Base-by-base conservation (phyloP, 2,888 invertebrate genomes). In the Spilosoma lubricipeda region DNA sequence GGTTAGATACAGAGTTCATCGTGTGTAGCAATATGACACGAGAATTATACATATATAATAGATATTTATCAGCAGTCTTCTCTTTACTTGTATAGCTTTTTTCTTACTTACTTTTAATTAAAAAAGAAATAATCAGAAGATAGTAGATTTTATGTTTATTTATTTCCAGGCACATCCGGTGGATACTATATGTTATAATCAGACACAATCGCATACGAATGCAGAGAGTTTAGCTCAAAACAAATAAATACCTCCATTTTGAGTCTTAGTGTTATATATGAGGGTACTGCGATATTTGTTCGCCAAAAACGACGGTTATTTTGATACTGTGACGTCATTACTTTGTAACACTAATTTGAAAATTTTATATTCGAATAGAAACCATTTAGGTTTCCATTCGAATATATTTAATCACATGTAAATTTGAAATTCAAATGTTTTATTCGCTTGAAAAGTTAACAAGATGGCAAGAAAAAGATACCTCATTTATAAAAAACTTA, bases 201-300 rank as follows among this genome's bases (percentile, higher is more conserved):
- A 80, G 66, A 67, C 56, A 45, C 66, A 63, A 69, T 45, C 52
- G 74, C 67, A 76, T 71, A 71, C 65, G 65, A 81, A 81, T 81
- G 85, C 81, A 80, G 72, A 78, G 85, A 81, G 82, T 76, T 74
- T 83, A 84, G 82, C 85, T 84, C 85, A 84, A 84, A 84, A 74
- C 74, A 84, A 85, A 79, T 80, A 77, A 82, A 85, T 85, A 84
- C 85, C 84, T 85, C 85, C 77, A 72, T 78, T 84, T 85, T 80
- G 82, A 83, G 80, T 84, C 82, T 75, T 85, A 85, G 83, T 75
- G 71, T 83, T 77, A 77, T 75, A 48, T 42, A 76, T 70, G 76
- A 74, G 45, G 18, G 33, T 33, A 42, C 33, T 3, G 9, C 59
- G 42, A 27, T 74, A 75, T 71, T 84, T 71, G 74, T 77, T 80